Evolutionary conservation across 1,140 invertebrate species (phyloP), one percentile per base, ranked within the genome.

Genomic region (Leptestheria dahalacensis): DNA sequence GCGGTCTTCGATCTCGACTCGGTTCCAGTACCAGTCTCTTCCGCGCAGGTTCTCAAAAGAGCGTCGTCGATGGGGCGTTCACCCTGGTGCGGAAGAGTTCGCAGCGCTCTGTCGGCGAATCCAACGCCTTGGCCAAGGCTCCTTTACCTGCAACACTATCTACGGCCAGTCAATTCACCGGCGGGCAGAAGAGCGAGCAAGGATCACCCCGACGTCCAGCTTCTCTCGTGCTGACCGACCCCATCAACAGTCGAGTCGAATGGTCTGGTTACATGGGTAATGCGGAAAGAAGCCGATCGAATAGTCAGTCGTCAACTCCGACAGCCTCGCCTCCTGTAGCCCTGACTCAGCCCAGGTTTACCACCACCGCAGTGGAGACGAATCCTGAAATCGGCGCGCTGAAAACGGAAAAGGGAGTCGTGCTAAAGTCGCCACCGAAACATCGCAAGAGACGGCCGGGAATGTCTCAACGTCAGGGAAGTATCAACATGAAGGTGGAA

Each of bases 1-100:
- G 28, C 33, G 53, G 53, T 18, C 25, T 60, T 12, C 48, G 58
- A 3, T 60, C 58, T 33, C 58, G 58, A 10, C 58, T 60, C 23
- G 54, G 53, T 12, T 57, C 61, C 9, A 33, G 48, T 28, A 48
- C 53, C 18, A 62, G 61, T 48, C 56, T 62, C 11, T 57, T 54
- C 9, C 61, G 56, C 3, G 61, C 61, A 2, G 61, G 48, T 10
- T 62, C 61, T 21, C 55, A 58, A n/a, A 57, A 58, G 46, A 58
- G 54, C 48, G 48, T 62, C 26, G 23, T 62, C 21, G 61, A 62
- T 57, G n/a, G n/a, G n/a, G 54, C 41, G 26, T 28, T 20, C 15
- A 18, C 18, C 0, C 48, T 61, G 23, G 23, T 41, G 9, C 28
- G 51, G 9, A 29, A 29, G 12, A 53, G 55, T 48, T 61, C 59